A percentile compares a stretch with the other conserved stretches of the same genome.
These are phyloP conservation scores for Agriotes lineatus DNA, from an alignment of 2,888 invertebrate species.

Conservation along the genomic window DNA sequence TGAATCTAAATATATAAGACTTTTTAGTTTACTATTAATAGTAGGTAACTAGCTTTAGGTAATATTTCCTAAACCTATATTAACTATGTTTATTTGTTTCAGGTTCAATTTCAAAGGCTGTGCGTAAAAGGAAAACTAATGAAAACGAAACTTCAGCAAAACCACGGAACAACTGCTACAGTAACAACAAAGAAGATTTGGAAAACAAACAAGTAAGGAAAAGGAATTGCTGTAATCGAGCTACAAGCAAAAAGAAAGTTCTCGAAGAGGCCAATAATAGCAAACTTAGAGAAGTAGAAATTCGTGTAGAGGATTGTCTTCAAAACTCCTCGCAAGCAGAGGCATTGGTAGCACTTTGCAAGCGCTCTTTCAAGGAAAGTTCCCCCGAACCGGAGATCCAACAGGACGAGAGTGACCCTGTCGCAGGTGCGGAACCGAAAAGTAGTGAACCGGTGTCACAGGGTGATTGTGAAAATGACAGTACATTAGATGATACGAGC, in stretches of 20 bases:
- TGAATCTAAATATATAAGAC: too few relatives aligned
- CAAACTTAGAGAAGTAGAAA: constrained; percentile 64
- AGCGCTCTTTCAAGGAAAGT: constrained; percentile 50
- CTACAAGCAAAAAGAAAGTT: constrained; percentile 63
- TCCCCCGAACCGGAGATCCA: constrained; percentile 35
- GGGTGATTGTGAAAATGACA: constrained; percentile 48
- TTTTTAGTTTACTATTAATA: too few relatives aligned
- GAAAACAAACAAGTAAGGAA: constrained; percentile 59
- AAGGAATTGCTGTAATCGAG: constrained; percentile 58
- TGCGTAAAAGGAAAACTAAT: constrained; percentile 61
- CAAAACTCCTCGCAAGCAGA: constrained; percentile 55
- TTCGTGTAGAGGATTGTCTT: constrained; percentile 64
- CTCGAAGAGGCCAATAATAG: constrained; percentile 65
- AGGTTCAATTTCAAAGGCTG: constrained; percentile 53
- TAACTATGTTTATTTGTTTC: constrained; percentile 41
- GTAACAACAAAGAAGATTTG: constrained; percentile 62
- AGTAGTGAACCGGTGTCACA: constrained; percentile 25
- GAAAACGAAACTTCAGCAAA: constrained; percentile 58
- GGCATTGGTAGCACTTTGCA: constrained; percentile 56
- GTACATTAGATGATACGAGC: constrained; percentile 55
- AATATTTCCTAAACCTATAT: neutral
- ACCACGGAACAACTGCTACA: constrained; percentile 48
- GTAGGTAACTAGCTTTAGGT: too few relatives aligned
- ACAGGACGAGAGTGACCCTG: constrained; percentile 15
- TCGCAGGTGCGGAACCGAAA: constrained; percentile 23